Conservation (phyloP, 2,797 vertebrate species). For the Pygocentrus nattereri region DNA sequence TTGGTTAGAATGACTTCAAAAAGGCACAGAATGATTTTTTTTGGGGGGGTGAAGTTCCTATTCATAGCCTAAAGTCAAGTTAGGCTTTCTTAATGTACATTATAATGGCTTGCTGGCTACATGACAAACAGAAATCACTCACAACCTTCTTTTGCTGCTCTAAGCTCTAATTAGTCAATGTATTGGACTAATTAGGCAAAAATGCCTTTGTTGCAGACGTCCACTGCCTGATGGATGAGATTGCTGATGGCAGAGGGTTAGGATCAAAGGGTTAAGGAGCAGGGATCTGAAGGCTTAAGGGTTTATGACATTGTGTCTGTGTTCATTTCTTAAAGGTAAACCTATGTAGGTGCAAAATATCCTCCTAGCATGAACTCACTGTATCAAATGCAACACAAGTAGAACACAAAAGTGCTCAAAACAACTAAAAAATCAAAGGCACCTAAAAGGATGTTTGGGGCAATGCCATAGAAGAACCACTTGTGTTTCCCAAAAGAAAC, state of each 20-base stretch:
- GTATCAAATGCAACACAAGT: background rate
- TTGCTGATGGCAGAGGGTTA: slow-evolving; percentile 68
- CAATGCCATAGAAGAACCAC: background rate
- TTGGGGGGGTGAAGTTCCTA: background rate
- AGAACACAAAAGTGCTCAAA: background rate
- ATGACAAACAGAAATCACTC: slow-evolving; percentile 40
- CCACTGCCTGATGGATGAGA: slow-evolving; percentile 68
- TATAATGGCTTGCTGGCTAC: slow-evolving; percentile 43
- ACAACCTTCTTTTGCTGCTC: slow-evolving; percentile 61
- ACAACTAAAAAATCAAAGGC: background rate
- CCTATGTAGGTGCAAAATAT: slow-evolving; percentile 1
- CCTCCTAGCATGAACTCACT: background rate
- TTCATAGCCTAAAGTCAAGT: background rate
- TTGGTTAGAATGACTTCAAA: background rate
- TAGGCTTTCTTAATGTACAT: slow-evolving; percentile 40
- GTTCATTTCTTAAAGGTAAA: background rate
- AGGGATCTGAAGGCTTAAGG: slow-evolving; percentile 61
- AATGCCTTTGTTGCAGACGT: slow-evolving; percentile 74
- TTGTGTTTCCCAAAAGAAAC: background rate
- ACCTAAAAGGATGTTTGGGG: background rate
- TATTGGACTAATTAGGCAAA: slow-evolving; percentile 77
- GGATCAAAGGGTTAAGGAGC: slow-evolving; percentile 60
- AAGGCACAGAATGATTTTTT: slow-evolving; percentile 8
- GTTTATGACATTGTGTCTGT: slow-evolving; percentile 20
- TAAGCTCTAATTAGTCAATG: slow-evolving; percentile 77